Evolutionary conservation across 2,888 invertebrate species (phyloP).

Genomic region (Dyspetes luteomarginatus): DNA sequence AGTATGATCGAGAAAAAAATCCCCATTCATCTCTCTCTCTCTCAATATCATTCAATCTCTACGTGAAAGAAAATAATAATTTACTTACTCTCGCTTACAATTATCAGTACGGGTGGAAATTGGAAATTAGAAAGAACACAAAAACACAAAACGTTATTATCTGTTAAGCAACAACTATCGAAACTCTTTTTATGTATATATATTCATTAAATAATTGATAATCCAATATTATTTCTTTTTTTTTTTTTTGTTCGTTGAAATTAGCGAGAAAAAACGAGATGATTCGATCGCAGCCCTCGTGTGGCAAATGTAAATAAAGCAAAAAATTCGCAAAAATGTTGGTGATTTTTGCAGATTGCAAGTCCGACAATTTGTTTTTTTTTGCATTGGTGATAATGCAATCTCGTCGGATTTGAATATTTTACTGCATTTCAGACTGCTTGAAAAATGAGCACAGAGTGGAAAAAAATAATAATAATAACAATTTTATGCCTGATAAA

Average conservation of each 20-base stretch:
- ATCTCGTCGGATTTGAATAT: constrained; percentile 32
- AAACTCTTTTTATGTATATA: constrained; percentile 60
- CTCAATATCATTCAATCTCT: background rate
- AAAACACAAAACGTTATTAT: constrained; percentile 52
- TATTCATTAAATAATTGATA: constrained; percentile 58
- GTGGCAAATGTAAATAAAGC: constrained; percentile 51
- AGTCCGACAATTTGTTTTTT: constrained; percentile 29
- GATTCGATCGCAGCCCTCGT: constrained; percentile 11
- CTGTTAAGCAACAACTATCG: constrained; percentile 51
- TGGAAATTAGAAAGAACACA: constrained; percentile 36
- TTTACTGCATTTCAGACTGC: constrained; percentile 48
- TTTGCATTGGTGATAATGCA: constrained; percentile 25
- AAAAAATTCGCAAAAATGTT: constrained; percentile 24
- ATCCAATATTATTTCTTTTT: constrained; percentile 28
- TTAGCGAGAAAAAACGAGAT: constrained; percentile 12
- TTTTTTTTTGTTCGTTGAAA: constrained; percentile 28
- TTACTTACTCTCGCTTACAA: constrained; percentile 55
- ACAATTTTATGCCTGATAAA: constrained; percentile 30
- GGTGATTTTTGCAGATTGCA: constrained; percentile 51
- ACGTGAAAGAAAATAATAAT: constrained; percentile 47
- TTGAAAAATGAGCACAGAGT: constrained; percentile 2
- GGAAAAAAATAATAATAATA: background rate
- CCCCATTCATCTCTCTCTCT: background rate
- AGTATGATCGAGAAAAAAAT: constrained; percentile 32
- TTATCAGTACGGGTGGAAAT: constrained; percentile 47